Evolutionary conservation across 1,140 invertebrate species (phyloP), one percentile per base, ranked within the genome.

Genomic region (Drosophila mayri): DNA sequence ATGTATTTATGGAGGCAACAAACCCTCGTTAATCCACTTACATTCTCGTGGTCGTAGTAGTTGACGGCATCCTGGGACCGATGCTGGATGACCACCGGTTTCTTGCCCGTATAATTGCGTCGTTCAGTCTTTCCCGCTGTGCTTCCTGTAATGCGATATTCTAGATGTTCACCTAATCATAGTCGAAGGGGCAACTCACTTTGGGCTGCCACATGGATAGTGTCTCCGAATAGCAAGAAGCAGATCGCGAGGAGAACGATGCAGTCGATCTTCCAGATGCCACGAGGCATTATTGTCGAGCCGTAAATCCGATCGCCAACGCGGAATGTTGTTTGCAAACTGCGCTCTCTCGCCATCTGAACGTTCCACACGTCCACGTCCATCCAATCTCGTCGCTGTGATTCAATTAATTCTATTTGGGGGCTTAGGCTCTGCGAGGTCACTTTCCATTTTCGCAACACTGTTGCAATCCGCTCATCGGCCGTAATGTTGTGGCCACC

Each of bases 11-110:
- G n/a, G 14, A 10, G 14, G 1, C 5, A 2, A 1, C 1, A 5
- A 38, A n/a, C 20, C 35, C 9, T 35, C 6, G 9, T 7, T n/a
- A n/a, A 18, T 22, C 25, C 18, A 22, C 94, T 95, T 92, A 96
- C 96, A 87, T 96, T 95, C 93, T 96, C 96, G 81, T 96, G 94
- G 73, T 96, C 95, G 73, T 96, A 96, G 90, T 96, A 96, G 82
- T 94, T 94, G 16, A 94, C 94, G 20, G 95, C 94, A 55, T 95
- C 95, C 32, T 95, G 94, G 85, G 95, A 95, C 63, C 94, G 93
- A 88, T 95, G 94, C 63, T 95, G 94, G 62, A 95, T 95, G n/a
- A 95, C 91, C 41, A 95, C 94, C 0, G 95, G 95, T 90, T 91
- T 81, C 62, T 92, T 80, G 74, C 93, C 83, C 47, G 85, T 91